Evolutionary conservation across 1,140 invertebrate species (phyloP).

Genomic region (Sycobia sp.): DNA sequence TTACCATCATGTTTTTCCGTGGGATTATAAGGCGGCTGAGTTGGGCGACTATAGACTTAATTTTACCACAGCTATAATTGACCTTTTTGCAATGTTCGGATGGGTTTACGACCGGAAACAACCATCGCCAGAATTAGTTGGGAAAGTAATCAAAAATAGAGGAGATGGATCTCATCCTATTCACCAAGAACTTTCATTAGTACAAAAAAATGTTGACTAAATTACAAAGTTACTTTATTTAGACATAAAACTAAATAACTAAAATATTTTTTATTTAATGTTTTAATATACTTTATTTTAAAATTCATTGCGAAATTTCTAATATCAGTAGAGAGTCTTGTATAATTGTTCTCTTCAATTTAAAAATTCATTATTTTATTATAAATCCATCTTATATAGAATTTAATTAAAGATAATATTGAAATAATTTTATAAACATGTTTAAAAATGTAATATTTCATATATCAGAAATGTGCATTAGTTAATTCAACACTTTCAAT

Average conservation of each 20-base stretch:
- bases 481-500: too few species aligned
- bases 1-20: conserved; percentile 88
- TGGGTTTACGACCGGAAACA: conserved; percentile 80
- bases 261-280: background rate
- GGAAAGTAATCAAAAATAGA: conserved; percentile 62
- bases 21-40: conserved; percentile 79
- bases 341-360: too few species aligned
- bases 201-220: background rate
- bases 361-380: too few species aligned
- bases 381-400: too few species aligned
- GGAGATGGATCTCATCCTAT: conserved; percentile 41
- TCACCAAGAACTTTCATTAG: conserved; percentile 1
- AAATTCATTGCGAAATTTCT: too few species aligned
- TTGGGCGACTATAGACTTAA: conserved; percentile 62
- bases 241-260: too few species aligned
- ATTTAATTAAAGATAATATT: too few species aligned
- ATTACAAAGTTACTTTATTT: background rate
- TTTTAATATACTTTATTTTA: background rate
- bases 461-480: too few species aligned
- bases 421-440: too few species aligned
- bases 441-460: too few species aligned
- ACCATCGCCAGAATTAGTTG: conserved; percentile 65
- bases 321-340: too few species aligned
- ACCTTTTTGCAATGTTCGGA: conserved; percentile 72
- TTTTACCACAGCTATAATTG: conserved; percentile 69